Base-by-base conservation (phyloP, 2,888 invertebrate species). In the Silvanus unidentatus region DNA sequence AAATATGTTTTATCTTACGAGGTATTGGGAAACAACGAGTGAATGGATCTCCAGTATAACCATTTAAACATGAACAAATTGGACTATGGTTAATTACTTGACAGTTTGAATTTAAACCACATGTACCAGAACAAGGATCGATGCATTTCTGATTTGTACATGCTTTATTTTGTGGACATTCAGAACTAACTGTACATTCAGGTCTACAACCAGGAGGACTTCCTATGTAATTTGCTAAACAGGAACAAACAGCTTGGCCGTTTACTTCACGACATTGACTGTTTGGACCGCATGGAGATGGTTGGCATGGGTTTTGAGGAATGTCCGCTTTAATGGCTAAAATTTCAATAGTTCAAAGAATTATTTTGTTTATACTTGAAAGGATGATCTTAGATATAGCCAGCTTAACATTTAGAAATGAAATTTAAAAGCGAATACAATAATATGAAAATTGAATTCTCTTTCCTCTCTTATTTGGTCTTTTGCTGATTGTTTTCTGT, bases 31-130 rank as follows among this genome's bases (percentile, higher is more conserved):
- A 73, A 54, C 77, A 77, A 57, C 74, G 72, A 13, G 74, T 77
- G 59, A 86, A 86, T 3, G 87, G 86, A 75, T 87, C 83, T 37
- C 88, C 89, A 37, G 82, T 82, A 55, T 75, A 79, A 40, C 81
- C 81, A 40, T 71, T 55, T 48, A 76, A 77, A 58, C 82, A 82
- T 47, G 73, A 75, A 55, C 83, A 83, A 47, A 84, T 83, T 4
- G 88, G 86, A 58, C 83, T 82, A 61, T 89, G 88, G 63, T 86
- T 85, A 40, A 84, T 77, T 3, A 86, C 85, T 69, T 82, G 79
- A 61, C 88, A 88, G 45, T 78, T 69, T 9, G 87, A 82, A 56
- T 79, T 80, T 28, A 76, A 60, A 5, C 86, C 87, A 69, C 88
- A 89, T 15, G 81, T 81, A 62, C 82, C 85, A 51, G 77, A 78